Evolutionary conservation across 35 echinoderm and acorn worm species (phyloP).

Genomic region (Strongylocentrotus purpuratus): DNA sequence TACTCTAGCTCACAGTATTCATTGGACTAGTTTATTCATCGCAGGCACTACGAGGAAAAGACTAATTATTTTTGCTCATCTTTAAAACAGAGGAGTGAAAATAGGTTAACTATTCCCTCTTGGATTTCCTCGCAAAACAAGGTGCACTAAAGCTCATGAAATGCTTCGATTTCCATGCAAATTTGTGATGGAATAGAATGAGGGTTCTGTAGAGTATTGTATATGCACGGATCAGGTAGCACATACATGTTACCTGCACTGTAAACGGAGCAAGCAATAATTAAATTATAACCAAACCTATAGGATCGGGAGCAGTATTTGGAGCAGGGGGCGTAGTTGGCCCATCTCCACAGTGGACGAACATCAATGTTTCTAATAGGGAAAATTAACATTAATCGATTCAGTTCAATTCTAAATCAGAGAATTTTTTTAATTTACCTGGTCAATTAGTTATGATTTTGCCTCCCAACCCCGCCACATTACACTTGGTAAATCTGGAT

Average conservation of each 20-base stretch:
- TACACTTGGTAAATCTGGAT: too few relatives aligned
- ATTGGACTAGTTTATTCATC: neutral
- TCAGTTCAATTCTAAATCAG: too few relatives aligned
- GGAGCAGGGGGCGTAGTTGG: too few relatives aligned
- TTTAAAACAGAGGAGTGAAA: neutral
- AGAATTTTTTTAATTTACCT: too few relatives aligned
- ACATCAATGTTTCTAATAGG: too few relatives aligned
- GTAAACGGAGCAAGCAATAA: neutral
- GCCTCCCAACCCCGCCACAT: too few relatives aligned
- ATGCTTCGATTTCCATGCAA: neutral
- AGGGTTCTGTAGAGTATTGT: neutral
- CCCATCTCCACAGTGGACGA: too few relatives aligned
- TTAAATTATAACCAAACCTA: too few relatives aligned
- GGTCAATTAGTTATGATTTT: too few relatives aligned
- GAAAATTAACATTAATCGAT: too few relatives aligned
- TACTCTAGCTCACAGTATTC: neutral
- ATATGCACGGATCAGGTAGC: neutral
- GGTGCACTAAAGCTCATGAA: neutral
- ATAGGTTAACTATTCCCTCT: neutral
- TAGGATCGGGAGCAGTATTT: too few relatives aligned
- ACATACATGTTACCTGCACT: neutral
- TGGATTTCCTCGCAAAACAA: neutral
- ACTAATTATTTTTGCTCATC: neutral
- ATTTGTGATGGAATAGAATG: neutral
- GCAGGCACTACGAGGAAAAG: neutral